Base-by-base conservation (phyloP, 2,888 invertebrate species). In the Petrolisthes manimaculis region DNA sequence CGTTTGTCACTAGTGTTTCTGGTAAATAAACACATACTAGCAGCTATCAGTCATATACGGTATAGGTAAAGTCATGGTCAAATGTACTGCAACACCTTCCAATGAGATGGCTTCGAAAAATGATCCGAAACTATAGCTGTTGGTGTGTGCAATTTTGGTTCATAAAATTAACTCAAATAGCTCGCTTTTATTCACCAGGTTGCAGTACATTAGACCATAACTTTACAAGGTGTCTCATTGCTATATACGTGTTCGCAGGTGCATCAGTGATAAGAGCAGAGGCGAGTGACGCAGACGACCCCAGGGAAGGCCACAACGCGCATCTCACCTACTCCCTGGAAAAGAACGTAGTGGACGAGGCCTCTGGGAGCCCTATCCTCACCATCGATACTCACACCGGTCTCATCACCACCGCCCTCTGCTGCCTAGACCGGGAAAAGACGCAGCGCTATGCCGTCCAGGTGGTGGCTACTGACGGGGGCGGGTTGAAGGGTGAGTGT, bases 231-330 rank as follows among this genome's bases (percentile, higher is more conserved):
- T 37, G 37, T 37, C 37, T 37, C 37, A 37, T 37, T 37, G 37
- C 37, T 37, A 37, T 37, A 37, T 37, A 37, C 37, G 37, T 37
- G 37, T 69, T 75, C 55, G 3, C 86, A 89, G 89, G 84, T 4
- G 67, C 89, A 3, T 80, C 92, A 56, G 93, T 94, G 18, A 93
- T 93, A 93, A 93, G 93, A 12, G 93, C 94, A 89, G 92, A 92
- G 5, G 94, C 94, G 1, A 92, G 92, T 4, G 94, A 94, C 91
- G 92, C 93, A 86, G 94, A 94, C 91, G 93, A 93, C 81, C 93
- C 93, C 6, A 92, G 92, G 71, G 93, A 93, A 91, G 93, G 93
- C 14, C 92, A 92, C 61, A 94, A 94, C 91, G 94, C 94, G 0
- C 92, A 93, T 82, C 92, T 94, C 82, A 93, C 93, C 56, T 94